Conservation (phyloP, 1,140 invertebrate genomes). For the Armadillidium nasatum region DNA sequence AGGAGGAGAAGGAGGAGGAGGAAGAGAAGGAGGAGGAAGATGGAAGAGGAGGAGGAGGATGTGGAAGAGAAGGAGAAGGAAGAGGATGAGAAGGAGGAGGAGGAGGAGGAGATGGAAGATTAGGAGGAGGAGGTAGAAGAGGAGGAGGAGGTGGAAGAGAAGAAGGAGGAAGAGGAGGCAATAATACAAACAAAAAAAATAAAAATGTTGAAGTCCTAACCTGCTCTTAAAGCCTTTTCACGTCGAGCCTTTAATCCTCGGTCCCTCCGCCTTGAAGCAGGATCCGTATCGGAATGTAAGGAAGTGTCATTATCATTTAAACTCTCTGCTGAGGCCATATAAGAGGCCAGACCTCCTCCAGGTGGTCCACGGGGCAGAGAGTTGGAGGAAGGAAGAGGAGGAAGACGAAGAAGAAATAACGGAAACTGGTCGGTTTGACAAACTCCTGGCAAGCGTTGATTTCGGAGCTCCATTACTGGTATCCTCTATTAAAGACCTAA, state of each 20-base stretch:
- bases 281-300: background rate
- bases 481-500: background rate
- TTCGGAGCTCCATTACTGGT: background rate
- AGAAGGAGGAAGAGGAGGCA: background rate
- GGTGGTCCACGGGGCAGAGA: conserved; percentile 43
- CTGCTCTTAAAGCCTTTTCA: background rate
- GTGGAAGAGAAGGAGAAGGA: background rate
- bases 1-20: background rate
- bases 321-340: conserved; percentile 72
- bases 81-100: background rate
- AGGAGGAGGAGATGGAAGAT: background rate
- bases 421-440: conserved; percentile 62
- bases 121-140: background rate
- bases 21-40: background rate
- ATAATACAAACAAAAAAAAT: too few relatives aligned
- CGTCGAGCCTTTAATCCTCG: conserved; percentile 10
- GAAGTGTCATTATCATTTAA: conserved; percentile 51
- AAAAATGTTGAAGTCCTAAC: too few relatives aligned
- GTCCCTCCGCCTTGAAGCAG: conserved; percentile 4
- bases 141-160: background rate
- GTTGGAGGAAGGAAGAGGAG: conserved; percentile 55
- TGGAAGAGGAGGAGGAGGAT: background rate
- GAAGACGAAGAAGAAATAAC: conserved; percentile 74
- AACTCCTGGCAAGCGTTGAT: conserved; percentile 11
- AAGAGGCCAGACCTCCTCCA: conserved; percentile 53